phyloP scores from a whole-genome alignment of 2,797 vertebrate genomes.

The Poeciliopsis infans region DNA sequence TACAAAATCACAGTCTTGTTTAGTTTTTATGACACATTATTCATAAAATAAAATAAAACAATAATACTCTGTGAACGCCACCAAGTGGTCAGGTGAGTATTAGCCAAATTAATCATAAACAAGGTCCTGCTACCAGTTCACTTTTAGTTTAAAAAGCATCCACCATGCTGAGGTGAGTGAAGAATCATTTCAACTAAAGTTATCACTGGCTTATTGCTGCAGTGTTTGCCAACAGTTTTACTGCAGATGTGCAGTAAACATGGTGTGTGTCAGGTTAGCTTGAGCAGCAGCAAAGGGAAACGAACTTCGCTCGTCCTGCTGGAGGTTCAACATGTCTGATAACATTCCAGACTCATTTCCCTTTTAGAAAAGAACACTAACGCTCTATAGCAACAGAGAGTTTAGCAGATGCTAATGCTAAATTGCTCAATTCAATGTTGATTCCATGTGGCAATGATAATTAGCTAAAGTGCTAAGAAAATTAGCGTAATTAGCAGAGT shows the following conservation, averaged over 20 bases:
- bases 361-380: no score
- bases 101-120: not conserved
- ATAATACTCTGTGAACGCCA: not conserved
- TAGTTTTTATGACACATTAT: not conserved
- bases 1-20: not conserved
- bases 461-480: no score
- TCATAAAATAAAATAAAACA: not conserved
- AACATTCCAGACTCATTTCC: not conserved
- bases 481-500: not conserved
- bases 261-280: not conserved
- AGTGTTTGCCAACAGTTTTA: not conserved
- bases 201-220: not conserved
- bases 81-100: not conserved
- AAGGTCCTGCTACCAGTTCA: not conserved
- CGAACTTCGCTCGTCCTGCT: not conserved
- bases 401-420: no score
- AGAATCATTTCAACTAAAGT: not conserved
- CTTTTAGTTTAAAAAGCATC: not conserved
- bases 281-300: no score
- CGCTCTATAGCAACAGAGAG: no score
- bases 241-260: not conserved
- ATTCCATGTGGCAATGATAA: no score
- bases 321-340: not conserved
- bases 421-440: no score
- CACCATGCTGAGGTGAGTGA: not conserved